Percentiles rank a stretch among this genome's conserved stretches.
phyloP scores from a whole-genome alignment of 2,113 vertebrate species.

The Cynoglossus semilaevis region DNA sequence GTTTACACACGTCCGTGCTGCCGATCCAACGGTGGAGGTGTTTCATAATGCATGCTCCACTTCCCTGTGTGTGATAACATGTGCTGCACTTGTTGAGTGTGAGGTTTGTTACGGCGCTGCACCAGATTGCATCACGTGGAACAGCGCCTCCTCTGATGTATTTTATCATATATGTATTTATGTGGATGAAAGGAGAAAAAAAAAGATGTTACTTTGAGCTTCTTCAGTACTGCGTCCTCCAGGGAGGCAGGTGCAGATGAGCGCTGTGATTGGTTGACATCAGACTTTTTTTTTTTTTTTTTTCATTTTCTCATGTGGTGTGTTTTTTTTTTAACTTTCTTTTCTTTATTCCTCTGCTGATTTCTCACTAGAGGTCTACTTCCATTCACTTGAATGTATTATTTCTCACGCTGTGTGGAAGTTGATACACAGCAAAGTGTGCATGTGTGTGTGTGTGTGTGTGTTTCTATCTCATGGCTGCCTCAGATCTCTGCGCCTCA shows the following conservation, averaged over 20 bases:
- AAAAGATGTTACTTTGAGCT: conserved; percentile 34
- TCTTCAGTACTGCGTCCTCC: conserved; percentile 34
- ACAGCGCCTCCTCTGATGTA: conserved; percentile 3
- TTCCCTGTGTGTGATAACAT: conserved; percentile 5
- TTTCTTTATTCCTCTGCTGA: conserved; percentile 41
- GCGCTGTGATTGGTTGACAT: conserved; percentile 40
- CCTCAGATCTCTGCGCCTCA: conserved; percentile 70
- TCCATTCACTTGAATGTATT: conserved; percentile 63
- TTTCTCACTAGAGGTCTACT: conserved; percentile 57
- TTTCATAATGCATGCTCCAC: conserved; percentile 26
- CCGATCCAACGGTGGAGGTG: conserved; percentile 41
- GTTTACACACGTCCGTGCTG: conserved; percentile 52
- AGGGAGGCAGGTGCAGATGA: conserved; percentile 9
- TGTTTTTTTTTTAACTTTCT: conserved; percentile 40
- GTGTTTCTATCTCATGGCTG: conserved; percentile 48
- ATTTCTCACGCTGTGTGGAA: conserved; percentile 53
- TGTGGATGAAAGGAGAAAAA: conserved; percentile 10
- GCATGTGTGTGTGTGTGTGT: conserved; percentile 15
- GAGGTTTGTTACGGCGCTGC: background rate
- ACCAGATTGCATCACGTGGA: conserved; percentile 27
- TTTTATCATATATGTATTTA: conserved; percentile 20
- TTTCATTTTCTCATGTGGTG: conserved; percentile 58
- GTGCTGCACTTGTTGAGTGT: conserved; percentile 20
- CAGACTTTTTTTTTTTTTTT: conserved; percentile 49
- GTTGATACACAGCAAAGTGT: conserved; percentile 44